Evolutionary conservation across 2,113 vertebrate species (phyloP).

Genomic region (Pituophis catenifer): DNA sequence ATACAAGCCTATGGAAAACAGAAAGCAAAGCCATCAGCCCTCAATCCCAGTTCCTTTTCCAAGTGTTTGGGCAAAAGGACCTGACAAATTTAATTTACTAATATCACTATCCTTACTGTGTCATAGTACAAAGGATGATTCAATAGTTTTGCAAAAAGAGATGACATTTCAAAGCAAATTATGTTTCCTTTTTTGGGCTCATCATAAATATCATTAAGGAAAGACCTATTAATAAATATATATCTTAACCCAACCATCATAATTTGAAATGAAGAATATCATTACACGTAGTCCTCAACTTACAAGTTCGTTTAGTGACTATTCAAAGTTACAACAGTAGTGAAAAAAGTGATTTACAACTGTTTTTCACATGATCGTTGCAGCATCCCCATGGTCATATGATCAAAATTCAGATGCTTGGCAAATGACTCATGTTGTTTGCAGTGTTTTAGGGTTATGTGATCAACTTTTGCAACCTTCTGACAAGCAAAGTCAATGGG

Average conservation of each 20-base stretch:
- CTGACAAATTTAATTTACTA: not conserved
- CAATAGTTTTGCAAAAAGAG: not conserved
- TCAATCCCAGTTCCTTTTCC: not conserved
- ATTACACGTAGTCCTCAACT: too few relatives aligned
- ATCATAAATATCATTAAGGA: not conserved
- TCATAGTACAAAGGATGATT: not conserved
- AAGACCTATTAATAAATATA: not conserved
- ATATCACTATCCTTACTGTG: not conserved
- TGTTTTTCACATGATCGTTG: too few relatives aligned
- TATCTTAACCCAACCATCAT: not conserved
- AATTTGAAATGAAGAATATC: too few relatives aligned
- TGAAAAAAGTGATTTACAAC: too few relatives aligned
- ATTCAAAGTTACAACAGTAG: too few relatives aligned
- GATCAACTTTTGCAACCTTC: too few relatives aligned
- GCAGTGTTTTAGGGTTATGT: too few relatives aligned
- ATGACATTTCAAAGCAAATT: not conserved
- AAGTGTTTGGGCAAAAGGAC: not conserved
- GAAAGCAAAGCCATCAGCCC: not conserved
- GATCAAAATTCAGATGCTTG: too few relatives aligned
- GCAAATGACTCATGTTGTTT: too few relatives aligned
- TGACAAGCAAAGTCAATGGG: too few relatives aligned
- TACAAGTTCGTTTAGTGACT: too few relatives aligned
- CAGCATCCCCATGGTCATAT: too few relatives aligned
- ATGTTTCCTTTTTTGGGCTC: not conserved
- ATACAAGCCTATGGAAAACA: conserved; percentile 84